Base-by-base conservation (phyloP, 1,140 invertebrate species). In the Carposina sasakii region DNA sequence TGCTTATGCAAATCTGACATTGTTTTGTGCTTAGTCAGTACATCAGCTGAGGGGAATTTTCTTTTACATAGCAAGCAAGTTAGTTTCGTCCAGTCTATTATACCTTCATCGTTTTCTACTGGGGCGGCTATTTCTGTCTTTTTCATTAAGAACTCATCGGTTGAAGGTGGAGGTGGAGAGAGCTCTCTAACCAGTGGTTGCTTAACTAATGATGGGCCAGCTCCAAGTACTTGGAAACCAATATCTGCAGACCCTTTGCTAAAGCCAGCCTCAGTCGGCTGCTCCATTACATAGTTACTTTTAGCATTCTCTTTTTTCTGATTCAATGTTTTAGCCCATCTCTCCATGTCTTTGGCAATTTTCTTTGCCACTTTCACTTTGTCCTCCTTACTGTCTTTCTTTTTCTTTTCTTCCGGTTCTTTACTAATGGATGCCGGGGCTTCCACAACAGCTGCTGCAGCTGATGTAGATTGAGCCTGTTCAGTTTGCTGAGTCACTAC, bases 321-420 rank as follows among this genome's bases (percentile, higher is more conserved):
- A 83, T 99, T 99, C 43, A 98, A 85, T 4, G 95, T 96, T 71
- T 98, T 97, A 0, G 98, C 98, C 98, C 98, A 99, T 66, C 92
- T 91, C 64, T 96, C 94, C 95, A 97, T 97, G 67, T 97, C 93
- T 85, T 98, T 98, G 0, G 96, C 97, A 63, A 99, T 98, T 83
- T 98, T 98, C 71, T 98, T 98, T 1, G 98, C 98, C 12, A 98
- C 96, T 86, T 98, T 98, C 0, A 96, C 95, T 87, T 99, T 97
- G 60, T 97, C 95, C 43, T 94, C 91, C 59, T 94, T 92, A 28
- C 87, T 88, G 49, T 87, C 91, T 55, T 89, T 87, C 54, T 85
- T 88, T 52, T 79, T 78, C n/a, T n/a, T n/a, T 53, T 86, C 81
- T 9, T 77, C 72, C 2, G 85, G 79, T 45, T 75, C 68, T 55